Percentiles rank a stretch among this genome's conserved stretches.
phyloP scores from a whole-genome alignment of 2,797 vertebrate genomes.

The Helostoma temminkii region DNA sequence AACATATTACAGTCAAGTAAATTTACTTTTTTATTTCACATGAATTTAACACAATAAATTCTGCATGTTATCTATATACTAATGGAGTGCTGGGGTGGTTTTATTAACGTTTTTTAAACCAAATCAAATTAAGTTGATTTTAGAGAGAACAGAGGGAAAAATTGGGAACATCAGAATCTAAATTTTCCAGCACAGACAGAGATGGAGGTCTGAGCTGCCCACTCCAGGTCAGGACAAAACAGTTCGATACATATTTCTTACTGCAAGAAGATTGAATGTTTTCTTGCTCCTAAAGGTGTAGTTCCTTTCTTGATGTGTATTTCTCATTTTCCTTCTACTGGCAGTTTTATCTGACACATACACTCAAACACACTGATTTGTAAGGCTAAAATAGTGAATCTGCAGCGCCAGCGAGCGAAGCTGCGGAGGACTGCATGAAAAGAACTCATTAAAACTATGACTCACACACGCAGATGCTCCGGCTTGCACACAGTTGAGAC shows the following conservation, averaged over 20 bases:
- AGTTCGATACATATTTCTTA: constrained; percentile 72
- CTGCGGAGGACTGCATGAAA: constrained; percentile 74
- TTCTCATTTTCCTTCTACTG: constrained; percentile 55
- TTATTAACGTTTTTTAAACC: constrained; percentile 75
- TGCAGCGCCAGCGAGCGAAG: constrained; percentile 68
- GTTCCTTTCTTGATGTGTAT: constrained; percentile 48
- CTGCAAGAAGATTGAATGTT: constrained; percentile 64
- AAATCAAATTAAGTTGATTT: constrained; percentile 74
- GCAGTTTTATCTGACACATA: constrained; percentile 64
- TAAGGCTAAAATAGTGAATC: constrained; percentile 71
- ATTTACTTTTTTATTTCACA: constrained; percentile 68
- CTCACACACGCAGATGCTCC: constrained; percentile 65
- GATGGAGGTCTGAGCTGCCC: constrained; percentile 71
- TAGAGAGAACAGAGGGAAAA: constrained; percentile 45
- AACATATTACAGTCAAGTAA: constrained; percentile 66
- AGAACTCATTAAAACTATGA: constrained; percentile 82
- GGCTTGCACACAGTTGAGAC: constrained; percentile 70
- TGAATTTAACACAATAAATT: constrained; percentile 55
- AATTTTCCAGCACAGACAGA: constrained; percentile 67
- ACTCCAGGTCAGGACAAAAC: constrained; percentile 73
- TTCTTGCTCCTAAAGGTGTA: constrained; percentile 63
- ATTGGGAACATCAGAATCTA: constrained; percentile 65
- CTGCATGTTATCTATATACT: constrained; percentile 52
- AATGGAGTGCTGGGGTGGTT: constrained; percentile 63
- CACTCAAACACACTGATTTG: constrained; percentile 63